Conservation (phyloP, 2,888 invertebrate species). For the Oxyteleia sp. region DNA sequence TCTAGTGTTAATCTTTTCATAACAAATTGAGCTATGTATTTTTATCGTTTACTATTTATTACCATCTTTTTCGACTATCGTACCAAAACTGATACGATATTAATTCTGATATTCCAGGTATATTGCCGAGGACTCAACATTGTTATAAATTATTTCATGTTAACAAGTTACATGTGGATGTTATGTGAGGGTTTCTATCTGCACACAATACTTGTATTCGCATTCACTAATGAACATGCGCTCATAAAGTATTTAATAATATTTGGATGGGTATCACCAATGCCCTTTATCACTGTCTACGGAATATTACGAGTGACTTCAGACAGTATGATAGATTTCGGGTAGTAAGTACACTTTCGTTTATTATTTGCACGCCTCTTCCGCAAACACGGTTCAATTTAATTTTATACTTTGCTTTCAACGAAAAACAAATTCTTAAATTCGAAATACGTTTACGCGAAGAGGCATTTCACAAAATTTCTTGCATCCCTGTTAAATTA, state of each 20-base stretch:
- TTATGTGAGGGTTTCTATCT: slow-evolving; percentile 97
- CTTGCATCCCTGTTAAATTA: no score
- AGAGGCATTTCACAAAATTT: no score
- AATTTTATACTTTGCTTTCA: no score
- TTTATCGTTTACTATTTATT: no score
- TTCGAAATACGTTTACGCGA: no score
- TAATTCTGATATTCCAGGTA: slow-evolving; percentile 89
- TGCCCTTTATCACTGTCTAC: slow-evolving; percentile 91
- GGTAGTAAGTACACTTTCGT: slow-evolving; percentile 89
- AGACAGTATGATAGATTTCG: slow-evolving; percentile 88
- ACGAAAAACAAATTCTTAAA: no score
- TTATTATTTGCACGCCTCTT: no score
- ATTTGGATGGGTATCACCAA: slow-evolving; percentile 95
- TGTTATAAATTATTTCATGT: slow-evolving; percentile 94
- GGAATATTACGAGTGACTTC: slow-evolving; percentile 90
- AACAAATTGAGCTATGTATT: no score
- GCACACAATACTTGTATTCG: slow-evolving; percentile 96
- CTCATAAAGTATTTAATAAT: slow-evolving; percentile 94
- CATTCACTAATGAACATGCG: slow-evolving; percentile 96
- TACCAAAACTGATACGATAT: no score
- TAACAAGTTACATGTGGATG: slow-evolving; percentile 99
- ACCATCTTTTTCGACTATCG: no score
- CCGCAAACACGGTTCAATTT: no score
- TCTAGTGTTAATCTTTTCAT: no score
- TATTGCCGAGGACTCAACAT: slow-evolving; percentile 95